These are phyloP conservation scores for Ypsolopha sequella DNA, from an alignment of 2,888 invertebrate genomes.

Conservation along the genomic window DNA sequence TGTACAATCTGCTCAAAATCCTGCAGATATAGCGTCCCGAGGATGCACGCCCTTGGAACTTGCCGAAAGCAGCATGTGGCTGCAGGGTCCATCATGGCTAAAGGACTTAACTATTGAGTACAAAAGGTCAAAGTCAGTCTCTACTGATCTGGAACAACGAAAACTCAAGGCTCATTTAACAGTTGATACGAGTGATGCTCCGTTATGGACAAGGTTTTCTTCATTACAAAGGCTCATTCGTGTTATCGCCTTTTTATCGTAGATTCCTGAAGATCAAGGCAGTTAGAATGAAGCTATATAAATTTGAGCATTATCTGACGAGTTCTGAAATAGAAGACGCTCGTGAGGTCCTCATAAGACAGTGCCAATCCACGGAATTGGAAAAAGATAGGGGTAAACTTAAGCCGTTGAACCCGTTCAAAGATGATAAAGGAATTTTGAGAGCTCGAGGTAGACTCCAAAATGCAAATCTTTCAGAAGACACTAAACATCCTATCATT, in stretches of 20 bases:
- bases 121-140: background rate
- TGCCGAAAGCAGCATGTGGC: background rate
- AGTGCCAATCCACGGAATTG: no score
- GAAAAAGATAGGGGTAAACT: no score
- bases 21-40: background rate
- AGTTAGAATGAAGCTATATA: no score
- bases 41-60: background rate
- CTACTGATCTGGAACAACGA: background rate
- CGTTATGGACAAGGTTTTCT: background rate
- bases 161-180: background rate
- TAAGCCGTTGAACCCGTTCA: no score
- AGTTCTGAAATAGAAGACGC: no score
- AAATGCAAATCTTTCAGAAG: no score
- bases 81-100: background rate
- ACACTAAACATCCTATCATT: slow-evolving; percentile 3
- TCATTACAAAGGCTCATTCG: background rate
- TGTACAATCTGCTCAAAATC: background rate
- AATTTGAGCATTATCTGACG: no score
- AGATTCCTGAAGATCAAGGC: background rate
- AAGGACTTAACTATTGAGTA: background rate
- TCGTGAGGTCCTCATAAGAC: no score
- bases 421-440: no score
- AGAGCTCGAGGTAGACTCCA: no score
- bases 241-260: background rate
- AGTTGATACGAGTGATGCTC: background rate